Evolutionary conservation across 2,888 invertebrate species (phyloP), one percentile per base, ranked within the genome.

Genomic region (Apamea epomidion): DNA sequence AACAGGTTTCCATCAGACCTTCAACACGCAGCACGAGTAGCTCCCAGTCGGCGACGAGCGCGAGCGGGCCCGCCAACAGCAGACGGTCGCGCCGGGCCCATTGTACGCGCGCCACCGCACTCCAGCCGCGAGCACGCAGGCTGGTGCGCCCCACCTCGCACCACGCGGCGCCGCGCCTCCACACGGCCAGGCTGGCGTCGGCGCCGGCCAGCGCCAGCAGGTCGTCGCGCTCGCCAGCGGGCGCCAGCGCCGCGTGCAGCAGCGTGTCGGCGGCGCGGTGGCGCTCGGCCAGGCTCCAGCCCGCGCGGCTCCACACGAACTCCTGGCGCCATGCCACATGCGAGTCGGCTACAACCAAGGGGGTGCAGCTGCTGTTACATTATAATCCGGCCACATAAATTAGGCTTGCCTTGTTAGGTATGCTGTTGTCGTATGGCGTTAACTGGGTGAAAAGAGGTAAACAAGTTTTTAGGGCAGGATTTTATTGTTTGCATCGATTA

Each of bases 11-110:
- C 1, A 58, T 16, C 62, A 29, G 76, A 94, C 92, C 92, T 81
- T 89, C 85, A 42, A 90, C 84, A 45, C 89, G 81, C 68, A 95
- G 80, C 78, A 95, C 94, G 78, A 93, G 84, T 69, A 95, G 89
- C 88, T 95, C 95, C 94, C 94, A 93, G 85, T 93, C 93, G 81
- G 87, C 90, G 51, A 91, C 88, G 69, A 95, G 93, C 82, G 92
- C 92, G 32, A 93, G 92, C 75, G 90, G 90, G n/a, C 96, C 96
- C 14, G 92, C 91, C 51, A 94, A 84, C 85, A 96, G 92, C 87
- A 95, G 92, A 5, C 93, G 92, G 25, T 78, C 82, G n/a, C 82
- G 78, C 70, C 90, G 73, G 1, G 85, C 89, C 92, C 92, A 93
- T 67, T 81, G 78, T 54, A 79, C 91, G 78, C 93, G 92, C 86